Conservation (phyloP, 1,140 invertebrate genomes). For the Paracyclopina nana region DNA sequence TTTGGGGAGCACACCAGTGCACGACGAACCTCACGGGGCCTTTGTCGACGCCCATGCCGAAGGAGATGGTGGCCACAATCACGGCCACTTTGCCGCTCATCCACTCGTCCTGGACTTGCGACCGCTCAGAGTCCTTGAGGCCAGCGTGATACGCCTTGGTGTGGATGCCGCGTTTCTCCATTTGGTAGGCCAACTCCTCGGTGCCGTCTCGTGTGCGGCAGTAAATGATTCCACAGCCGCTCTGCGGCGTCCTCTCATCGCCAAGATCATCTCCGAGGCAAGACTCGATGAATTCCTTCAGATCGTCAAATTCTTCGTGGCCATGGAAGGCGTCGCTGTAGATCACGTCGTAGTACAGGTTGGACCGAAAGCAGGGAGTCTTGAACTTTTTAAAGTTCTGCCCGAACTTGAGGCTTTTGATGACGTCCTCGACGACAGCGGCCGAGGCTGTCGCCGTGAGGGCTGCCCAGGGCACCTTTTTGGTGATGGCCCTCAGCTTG, state of each 20-base stretch:
- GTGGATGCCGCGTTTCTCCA: constrained; percentile 33
- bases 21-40: constrained; percentile 55
- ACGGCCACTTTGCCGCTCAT: constrained; percentile 39
- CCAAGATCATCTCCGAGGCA: constrained; percentile 23
- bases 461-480: constrained; percentile 55
- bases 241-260: not conserved
- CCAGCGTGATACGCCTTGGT: constrained; percentile 44
- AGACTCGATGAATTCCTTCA: constrained; percentile 41
- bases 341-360: constrained; percentile 47
- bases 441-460: constrained; percentile 67
- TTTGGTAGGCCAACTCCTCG: constrained; percentile 34
- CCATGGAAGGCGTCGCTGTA: constrained; percentile 56
- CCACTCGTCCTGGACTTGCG: constrained; percentile 40
- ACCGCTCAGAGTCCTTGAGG: constrained; percentile 31
- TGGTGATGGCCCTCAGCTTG: constrained; percentile 42
- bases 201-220: constrained; percentile 44
- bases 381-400: constrained; percentile 36
- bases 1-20: constrained; percentile 80
- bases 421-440: constrained; percentile 37
- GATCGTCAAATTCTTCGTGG: constrained; percentile 48
- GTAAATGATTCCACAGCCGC: constrained; percentile 49
- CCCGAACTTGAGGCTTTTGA: constrained; percentile 32
- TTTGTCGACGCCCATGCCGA: constrained; percentile 57
- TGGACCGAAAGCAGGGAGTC: constrained; percentile 39
- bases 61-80: constrained; percentile 42